Evolutionary conservation across 2,797 vertebrate genomes (phyloP).

Genomic region (Melanotaenia pygmaea): DNA sequence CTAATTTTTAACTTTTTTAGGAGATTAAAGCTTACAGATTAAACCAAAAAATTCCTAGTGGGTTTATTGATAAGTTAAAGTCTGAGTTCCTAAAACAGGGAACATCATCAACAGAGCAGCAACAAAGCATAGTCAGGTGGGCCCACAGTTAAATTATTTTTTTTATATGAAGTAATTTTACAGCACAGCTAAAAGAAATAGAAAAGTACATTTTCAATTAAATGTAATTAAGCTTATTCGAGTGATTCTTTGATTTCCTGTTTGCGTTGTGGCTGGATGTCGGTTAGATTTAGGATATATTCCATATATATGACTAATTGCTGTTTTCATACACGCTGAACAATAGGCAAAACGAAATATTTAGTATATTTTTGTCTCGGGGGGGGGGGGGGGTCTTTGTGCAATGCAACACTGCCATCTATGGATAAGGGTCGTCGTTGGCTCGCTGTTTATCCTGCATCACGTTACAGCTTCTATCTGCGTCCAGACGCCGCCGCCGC

Average conservation of each 20-base stretch:
- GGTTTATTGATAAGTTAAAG: background rate
- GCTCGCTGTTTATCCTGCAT: slow-evolving; percentile 52
- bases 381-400: background rate
- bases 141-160: too few species aligned
- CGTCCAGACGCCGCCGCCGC: slow-evolving; percentile 72
- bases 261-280: too few species aligned
- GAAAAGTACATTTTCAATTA: too few species aligned
- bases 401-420: slow-evolving; percentile 72
- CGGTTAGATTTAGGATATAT: too few species aligned
- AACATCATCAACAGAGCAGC: too few species aligned
- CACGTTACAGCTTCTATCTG: slow-evolving; percentile 63
- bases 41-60: background rate
- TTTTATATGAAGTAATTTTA: too few species aligned
- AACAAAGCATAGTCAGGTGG: background rate
- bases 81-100: background rate
- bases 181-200: too few species aligned
- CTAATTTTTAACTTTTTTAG: background rate
- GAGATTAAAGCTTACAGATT: background rate
- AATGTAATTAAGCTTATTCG: too few species aligned
- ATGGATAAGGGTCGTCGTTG: slow-evolving; percentile 31
- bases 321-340: too few species aligned
- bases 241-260: too few species aligned
- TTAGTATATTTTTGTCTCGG: background rate
- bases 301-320: too few species aligned
- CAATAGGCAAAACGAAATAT: too few species aligned